These are phyloP conservation scores for Chaenogobius annularis DNA, from an alignment of 2,113 vertebrate species.

Conservation along the genomic window DNA sequence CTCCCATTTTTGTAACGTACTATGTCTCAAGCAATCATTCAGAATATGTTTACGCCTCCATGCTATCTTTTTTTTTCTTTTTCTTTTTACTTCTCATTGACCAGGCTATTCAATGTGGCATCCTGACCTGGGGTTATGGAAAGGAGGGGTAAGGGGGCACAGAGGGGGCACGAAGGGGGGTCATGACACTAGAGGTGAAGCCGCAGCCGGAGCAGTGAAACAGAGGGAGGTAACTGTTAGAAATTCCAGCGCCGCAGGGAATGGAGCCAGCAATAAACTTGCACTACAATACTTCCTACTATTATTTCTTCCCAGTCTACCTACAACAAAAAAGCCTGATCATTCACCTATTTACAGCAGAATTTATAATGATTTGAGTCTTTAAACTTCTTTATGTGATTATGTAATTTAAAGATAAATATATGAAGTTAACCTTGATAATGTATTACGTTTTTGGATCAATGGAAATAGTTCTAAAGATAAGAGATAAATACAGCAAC, in stretches of 20 bases:
- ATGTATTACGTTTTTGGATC: too few relatives aligned
- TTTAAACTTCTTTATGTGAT: not conserved
- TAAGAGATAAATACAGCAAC: too few relatives aligned
- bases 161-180: slow-evolving; percentile 47
- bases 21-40: not conserved
- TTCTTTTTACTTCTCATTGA: not conserved
- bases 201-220: slow-evolving; percentile 46
- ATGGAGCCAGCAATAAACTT: slow-evolving; percentile 45
- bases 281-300: slow-evolving; percentile 7
- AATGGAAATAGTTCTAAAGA: too few relatives aligned
- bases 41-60: not conserved
- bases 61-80: not conserved
- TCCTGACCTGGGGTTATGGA: slow-evolving; percentile 61
- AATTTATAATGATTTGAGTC: not conserved
- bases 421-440: too few relatives aligned
- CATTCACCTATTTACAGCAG: not conserved
- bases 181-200: slow-evolving; percentile 45
- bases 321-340: not conserved
- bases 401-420: too few relatives aligned
- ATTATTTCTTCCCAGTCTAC: not conserved
- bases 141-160: slow-evolving; percentile 26
- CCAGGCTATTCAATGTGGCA: slow-evolving; percentile 29
- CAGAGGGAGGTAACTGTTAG: slow-evolving; percentile 37
- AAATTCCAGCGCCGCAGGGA: slow-evolving; percentile 47
- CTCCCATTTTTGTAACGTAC: slow-evolving; percentile 13